These are phyloP conservation scores for Xylota segnis DNA, from an alignment of 2,888 invertebrate genomes.

Conservation along the genomic window DNA sequence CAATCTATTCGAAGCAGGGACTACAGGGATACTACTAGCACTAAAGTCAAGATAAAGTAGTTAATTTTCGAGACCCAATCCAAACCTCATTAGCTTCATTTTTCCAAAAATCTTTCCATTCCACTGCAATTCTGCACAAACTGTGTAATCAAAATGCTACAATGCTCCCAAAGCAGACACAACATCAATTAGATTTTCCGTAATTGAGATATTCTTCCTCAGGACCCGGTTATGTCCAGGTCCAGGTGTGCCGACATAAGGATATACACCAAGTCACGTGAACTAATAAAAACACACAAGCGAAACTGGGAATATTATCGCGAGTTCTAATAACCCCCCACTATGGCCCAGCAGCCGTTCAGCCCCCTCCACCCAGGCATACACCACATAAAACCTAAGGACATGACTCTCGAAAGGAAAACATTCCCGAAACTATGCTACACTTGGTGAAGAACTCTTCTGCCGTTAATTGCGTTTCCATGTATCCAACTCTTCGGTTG, in stretches of 20 bases:
- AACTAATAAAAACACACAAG: constrained; percentile 58
- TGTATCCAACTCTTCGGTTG: constrained; percentile 45
- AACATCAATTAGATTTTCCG: constrained; percentile 26
- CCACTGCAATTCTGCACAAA: constrained; percentile 10
- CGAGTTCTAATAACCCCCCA: not conserved
- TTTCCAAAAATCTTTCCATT: constrained; percentile 33
- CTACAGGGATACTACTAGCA: no score
- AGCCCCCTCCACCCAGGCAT: not conserved
- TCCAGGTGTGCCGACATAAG: constrained; percentile 40
- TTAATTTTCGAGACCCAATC: not conserved
- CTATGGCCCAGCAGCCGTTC: not conserved
- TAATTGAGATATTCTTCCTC: constrained; percentile 51
- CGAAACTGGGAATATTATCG: constrained; percentile 4
- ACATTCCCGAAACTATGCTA: constrained; percentile 31
- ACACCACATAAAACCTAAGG: constrained; percentile 16
- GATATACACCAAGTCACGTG: constrained; percentile 44
- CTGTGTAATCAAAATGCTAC: constrained; percentile 15
- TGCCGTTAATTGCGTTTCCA: constrained; percentile 71
- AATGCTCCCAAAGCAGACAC: constrained; percentile 14
- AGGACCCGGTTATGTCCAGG: constrained; percentile 26
- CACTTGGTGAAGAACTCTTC: constrained; percentile 28
- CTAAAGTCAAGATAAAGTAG: no score
- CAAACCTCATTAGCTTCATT: constrained; percentile 18
- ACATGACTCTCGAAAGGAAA: constrained; percentile 16
- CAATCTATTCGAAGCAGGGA: no score